phyloP scores from a whole-genome alignment of 2,113 vertebrate species.

The Psilopsiagon aymara region DNA sequence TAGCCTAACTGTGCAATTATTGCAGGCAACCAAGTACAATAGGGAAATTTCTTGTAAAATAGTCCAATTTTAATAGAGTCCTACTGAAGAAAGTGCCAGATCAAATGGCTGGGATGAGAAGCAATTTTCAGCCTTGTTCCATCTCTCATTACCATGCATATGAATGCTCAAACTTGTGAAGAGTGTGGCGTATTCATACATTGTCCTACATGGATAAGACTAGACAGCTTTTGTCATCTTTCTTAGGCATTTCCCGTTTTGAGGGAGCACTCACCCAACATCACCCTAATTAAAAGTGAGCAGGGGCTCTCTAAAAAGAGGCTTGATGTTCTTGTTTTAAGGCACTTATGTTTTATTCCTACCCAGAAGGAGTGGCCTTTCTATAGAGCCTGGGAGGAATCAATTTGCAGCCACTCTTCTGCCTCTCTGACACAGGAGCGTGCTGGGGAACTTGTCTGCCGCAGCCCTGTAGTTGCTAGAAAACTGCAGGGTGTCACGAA shows the following conservation, averaged over 20 bases:
- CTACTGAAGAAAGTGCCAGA: neutral
- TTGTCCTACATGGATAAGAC: neutral
- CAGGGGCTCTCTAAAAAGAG: neutral
- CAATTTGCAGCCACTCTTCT: neutral
- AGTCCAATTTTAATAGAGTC: neutral
- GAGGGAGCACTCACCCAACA: neutral
- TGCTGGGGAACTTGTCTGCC: neutral
- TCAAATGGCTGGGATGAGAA: neutral
- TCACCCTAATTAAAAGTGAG: neutral
- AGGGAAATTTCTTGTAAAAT: neutral
- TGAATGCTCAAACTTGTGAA: neutral
- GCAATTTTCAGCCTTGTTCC: neutral
- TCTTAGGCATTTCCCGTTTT: neutral
- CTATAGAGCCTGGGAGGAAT: neutral
- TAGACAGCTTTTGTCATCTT: neutral
- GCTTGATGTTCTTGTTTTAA: neutral
- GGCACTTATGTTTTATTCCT: neutral
- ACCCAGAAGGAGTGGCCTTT: neutral
- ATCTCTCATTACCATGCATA: neutral
- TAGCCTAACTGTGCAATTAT: neutral
- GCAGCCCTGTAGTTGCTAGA: neutral
- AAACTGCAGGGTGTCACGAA: neutral
- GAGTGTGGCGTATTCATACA: neutral
- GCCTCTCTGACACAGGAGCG: neutral
- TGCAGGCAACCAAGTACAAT: neutral